These are phyloP conservation scores for Frankliniella fusca DNA, from an alignment of 2,888 invertebrate species.

Conservation along the genomic window DNA sequence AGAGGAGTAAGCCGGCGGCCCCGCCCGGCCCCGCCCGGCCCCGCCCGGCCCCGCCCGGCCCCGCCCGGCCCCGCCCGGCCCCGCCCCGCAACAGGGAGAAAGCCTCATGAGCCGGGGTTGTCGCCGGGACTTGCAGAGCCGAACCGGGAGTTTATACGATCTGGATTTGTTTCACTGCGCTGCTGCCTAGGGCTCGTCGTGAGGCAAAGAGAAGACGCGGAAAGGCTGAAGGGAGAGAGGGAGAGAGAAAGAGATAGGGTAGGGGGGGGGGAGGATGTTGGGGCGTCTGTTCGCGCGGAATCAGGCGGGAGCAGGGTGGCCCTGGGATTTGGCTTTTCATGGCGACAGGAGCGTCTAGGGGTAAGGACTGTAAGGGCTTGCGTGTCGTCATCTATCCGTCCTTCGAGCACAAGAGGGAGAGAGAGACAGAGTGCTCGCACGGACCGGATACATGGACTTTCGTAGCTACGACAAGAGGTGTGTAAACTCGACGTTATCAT, in stretches of 20 bases:
- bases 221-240: not conserved
- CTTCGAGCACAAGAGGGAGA: too few species aligned
- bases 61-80: too few species aligned
- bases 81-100: not conserved
- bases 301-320: not conserved
- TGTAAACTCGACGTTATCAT: too few species aligned
- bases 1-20: not conserved
- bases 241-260: not conserved
- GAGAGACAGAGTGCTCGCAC: too few species aligned
- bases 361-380: too few species aligned
- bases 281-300: not conserved
- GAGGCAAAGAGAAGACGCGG: not conserved
- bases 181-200: not conserved
- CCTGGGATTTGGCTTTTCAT: slow-evolving; percentile 1
- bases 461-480: too few species aligned
- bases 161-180: slow-evolving; percentile 4
- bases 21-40: too few species aligned
- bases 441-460: too few species aligned
- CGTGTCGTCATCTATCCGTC: too few species aligned
- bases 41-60: not conserved
- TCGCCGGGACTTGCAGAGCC: not conserved
- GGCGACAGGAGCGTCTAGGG: not conserved
- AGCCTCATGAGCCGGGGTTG: not conserved
- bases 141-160: slow-evolving; percentile 24
- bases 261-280: not conserved